phyloP scores from a whole-genome alignment of 2,113 vertebrate genomes.

The Fregata magnificens region DNA sequence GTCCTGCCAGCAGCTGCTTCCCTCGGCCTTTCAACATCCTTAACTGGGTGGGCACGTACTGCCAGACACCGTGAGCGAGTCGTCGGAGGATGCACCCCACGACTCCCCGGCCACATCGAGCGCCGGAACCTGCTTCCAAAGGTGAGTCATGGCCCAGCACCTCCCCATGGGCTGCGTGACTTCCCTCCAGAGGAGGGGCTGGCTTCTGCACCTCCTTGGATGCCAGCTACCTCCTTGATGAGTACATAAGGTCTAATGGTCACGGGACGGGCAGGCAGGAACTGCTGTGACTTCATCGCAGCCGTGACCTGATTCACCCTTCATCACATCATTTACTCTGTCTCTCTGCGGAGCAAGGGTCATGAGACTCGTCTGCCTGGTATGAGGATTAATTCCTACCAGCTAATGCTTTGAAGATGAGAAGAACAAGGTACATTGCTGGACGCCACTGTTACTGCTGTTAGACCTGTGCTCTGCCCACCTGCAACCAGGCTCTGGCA shows the following conservation, averaged over 20 bases:
- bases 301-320: constrained; percentile 20
- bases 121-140: not conserved
- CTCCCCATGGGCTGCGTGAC: not conserved
- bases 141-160: not conserved
- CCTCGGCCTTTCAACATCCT: not conserved
- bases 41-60: not conserved
- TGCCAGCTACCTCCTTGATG: constrained; percentile 3
- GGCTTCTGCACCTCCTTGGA: not conserved
- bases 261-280: not conserved
- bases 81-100: not conserved
- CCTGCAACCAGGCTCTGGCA: not conserved
- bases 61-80: not conserved
- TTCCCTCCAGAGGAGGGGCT: not conserved
- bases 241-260: constrained; percentile 3
- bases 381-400: not conserved
- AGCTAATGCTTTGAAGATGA: not conserved
- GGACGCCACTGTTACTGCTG: not conserved
- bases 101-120: not conserved
- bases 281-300: not conserved
- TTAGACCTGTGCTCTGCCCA: not conserved
- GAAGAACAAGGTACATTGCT: not conserved
- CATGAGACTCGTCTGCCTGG: not conserved
- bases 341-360: not conserved
- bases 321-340: not conserved
- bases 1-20: not conserved